phyloP scores from a whole-genome alignment of 2,113 vertebrate species.

The Donacobius atricapilla region DNA sequence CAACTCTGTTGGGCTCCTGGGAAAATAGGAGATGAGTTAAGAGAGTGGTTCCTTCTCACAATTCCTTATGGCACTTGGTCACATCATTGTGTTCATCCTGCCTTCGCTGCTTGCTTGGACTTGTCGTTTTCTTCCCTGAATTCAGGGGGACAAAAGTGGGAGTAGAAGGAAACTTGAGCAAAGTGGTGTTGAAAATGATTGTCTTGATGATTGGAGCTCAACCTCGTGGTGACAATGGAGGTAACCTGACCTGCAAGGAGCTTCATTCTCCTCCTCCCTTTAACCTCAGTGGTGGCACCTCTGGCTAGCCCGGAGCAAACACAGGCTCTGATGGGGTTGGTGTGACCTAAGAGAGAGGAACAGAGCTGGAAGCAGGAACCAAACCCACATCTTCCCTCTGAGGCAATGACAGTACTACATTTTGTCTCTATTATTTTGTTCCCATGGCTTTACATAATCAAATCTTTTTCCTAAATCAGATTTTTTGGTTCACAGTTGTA shows the following conservation, averaged over 20 bases:
- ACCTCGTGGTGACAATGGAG: rapidly evolving
- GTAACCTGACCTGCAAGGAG: not conserved
- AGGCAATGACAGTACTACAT: not conserved
- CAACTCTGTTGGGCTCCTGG: not conserved
- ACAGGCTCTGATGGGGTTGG: not conserved
- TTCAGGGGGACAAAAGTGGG: rapidly evolving
- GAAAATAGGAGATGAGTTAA: not conserved
- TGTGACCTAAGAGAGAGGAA: not conserved
- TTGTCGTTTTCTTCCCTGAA: not conserved
- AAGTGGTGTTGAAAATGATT: rapidly evolving
- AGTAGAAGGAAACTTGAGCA: not conserved
- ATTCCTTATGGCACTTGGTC: rapidly evolving
- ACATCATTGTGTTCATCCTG: not conserved
- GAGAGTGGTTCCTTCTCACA: not conserved
- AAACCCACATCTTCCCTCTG: not conserved
- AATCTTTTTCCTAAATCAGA: not conserved
- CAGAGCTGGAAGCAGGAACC: not conserved
- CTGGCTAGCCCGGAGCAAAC: not conserved
- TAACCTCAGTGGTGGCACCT: not conserved
- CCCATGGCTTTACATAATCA: not conserved
- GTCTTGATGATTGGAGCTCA: not conserved
- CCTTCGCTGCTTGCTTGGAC: not conserved
- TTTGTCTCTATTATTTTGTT: not conserved
- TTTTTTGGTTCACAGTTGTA: not conserved
- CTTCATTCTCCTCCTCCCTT: not conserved